phyloP scores from a whole-genome alignment of 1,140 invertebrate genomes.

The Reticulitermes speratus region DNA sequence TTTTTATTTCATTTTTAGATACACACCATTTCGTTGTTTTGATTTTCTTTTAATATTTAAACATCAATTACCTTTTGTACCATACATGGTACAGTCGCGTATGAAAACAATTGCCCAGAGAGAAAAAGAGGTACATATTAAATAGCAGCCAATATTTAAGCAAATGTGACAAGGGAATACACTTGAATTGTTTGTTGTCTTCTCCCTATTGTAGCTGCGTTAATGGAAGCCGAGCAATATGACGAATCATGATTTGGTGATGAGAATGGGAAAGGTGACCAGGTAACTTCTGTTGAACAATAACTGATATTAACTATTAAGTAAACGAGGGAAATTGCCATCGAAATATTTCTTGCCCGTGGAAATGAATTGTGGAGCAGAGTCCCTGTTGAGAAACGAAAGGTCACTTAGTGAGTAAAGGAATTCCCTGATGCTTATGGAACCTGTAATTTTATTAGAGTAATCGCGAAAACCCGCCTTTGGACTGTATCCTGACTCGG shows the following conservation, averaged over 20 bases:
- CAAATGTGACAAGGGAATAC: background rate
- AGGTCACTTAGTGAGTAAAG: no score
- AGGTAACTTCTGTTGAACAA: no score
- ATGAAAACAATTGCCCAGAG: background rate
- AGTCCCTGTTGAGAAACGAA: no score
- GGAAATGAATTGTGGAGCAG: no score
- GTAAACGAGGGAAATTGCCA: no score
- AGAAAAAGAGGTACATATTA: background rate
- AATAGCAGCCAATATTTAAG: background rate
- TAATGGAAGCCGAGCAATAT: background rate
- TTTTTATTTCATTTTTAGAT: slow-evolving; percentile 7
- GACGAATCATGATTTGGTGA: background rate
- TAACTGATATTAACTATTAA: no score
- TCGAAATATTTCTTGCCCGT: no score
- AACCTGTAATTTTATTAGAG: no score
- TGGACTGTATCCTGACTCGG: no score
- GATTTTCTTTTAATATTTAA: slow-evolving; percentile 18
- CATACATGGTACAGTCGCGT: background rate
- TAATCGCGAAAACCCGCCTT: no score
- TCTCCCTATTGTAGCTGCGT: background rate
- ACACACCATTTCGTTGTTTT: slow-evolving; percentile 14
- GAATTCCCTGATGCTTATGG: no score
- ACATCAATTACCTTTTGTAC: background rate
- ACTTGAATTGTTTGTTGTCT: slow-evolving; percentile 10
- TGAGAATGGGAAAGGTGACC: background rate